A percentile compares a stretch with the other conserved stretches of the same genome.
phyloP scores from a whole-genome alignment of 2,113 vertebrate species.

The Nestor notabilis region DNA sequence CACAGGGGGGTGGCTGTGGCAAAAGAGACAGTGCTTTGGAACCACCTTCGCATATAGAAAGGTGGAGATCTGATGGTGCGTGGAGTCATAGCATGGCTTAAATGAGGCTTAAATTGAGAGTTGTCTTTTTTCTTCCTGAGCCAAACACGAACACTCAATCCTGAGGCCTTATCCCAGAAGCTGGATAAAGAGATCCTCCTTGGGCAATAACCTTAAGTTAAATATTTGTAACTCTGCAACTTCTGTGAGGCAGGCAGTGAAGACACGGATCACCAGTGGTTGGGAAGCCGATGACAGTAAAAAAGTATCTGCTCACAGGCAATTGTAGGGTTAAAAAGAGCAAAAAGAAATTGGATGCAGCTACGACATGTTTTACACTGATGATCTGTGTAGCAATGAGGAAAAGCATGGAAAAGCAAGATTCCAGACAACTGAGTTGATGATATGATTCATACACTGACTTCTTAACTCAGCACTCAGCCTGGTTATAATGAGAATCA shows the following conservation, averaged over 20 bases:
- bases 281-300: neutral
- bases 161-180: neutral
- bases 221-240: neutral
- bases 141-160: neutral
- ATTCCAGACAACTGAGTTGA: slow-evolving; percentile 6
- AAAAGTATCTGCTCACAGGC: neutral
- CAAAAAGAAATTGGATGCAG: neutral
- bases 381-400: neutral
- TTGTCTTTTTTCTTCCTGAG: neutral
- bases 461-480: neutral
- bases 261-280: neutral
- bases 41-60: neutral
- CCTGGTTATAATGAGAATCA: slow-evolving; percentile 19
- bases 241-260: neutral
- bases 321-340: slow-evolving; percentile 2
- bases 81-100: neutral
- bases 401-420: slow-evolving; percentile 1
- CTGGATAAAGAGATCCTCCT: neutral
- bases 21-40: neutral
- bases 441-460: neutral
- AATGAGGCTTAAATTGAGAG: neutral
- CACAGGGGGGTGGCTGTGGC: neutral
- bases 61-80: neutral
- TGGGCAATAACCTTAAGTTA: neutral
- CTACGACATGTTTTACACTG: neutral